Evolutionary conservation across 2,797 vertebrate genomes (phyloP), one percentile per base, ranked within the genome.

Genomic region (Pachyuromys duprasi): DNA sequence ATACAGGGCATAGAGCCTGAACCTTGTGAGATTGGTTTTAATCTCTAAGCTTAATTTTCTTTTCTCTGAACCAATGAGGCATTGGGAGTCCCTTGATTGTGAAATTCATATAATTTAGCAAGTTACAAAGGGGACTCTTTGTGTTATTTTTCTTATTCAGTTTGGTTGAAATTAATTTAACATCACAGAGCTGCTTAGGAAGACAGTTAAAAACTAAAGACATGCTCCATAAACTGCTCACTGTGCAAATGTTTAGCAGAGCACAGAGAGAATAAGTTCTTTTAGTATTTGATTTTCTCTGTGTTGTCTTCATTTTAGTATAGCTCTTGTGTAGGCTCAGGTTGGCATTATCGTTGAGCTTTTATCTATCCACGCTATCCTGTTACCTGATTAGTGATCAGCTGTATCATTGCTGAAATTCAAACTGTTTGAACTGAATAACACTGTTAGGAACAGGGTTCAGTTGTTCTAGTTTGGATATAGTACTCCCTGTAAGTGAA

Each of bases 351-450:
- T 92, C 95, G 65, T 86, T 92, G 96, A 89, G 36, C 60, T 63
- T 93, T 94, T 95, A 84, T 95, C 93, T 97, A 5, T 4, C 62
- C 72, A 86, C 88, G 93, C 63, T 97, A 95, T 98, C 88, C 92
- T 94, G 53, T 97, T 97, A 93, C 97, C 90, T 88, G 60, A 31
- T 65, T 74, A 28, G 93, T 96, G 69, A 75, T 95, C 95, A 86
- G 69, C 86, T 76, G 33, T 96, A 92, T 94, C 95, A 76, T 96
- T 96, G 92, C 90, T 96, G 97, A 97, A 97, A 97, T 90, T 97
- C 62, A 80, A 87, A 84, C 57, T 93, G 84, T 74, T 92, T 96
- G 89, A 86, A 22, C 87, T 93, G 60, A 72, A 36, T 86, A 65
- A 93, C 94, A 22, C 26, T 84, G 28, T 94, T 95, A 75, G 79